Evolutionary conservation across 2,888 invertebrate genomes (phyloP), one percentile per base, ranked within the genome.

Genomic region (Orthosia gracilis): DNA sequence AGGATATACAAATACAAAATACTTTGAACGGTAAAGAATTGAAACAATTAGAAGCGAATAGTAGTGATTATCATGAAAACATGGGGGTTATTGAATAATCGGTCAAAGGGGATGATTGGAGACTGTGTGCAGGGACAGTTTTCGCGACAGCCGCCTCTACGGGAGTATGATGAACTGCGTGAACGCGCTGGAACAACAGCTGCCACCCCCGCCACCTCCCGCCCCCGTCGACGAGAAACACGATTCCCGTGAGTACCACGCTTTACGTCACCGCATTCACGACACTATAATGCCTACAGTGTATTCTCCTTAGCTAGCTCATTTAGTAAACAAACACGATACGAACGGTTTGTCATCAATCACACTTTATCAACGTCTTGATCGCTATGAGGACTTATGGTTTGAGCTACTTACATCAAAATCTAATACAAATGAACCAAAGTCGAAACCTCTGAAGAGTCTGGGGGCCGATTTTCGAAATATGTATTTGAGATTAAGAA

Each of bases 141-240:
- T 98, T 97, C 98, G 98, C 96, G 98, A 98, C 97, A 98, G 98
- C 97, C 98, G 98, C 95, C 97, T 98, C 95, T 98, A 98, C 96
- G 98, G 98, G 97, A 98, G 98, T 97, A 98, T 98, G 98, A 98
- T 98, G 97, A 98, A 98, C 98, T 98, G 98, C 97, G 98, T 98
- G 97, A 98, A 98, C 97, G 98, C 98, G 93, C 97, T 98, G 97
- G 98, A 98, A 97, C 98, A 98, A 94, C 98, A 98, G 97, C 97
- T 98, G 97, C 98, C 98, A 92, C 98, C 98, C 91, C 96, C 96
- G 66, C 96, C 96, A 82, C 96, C 96, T 62, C 96, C 96, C 40
- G 96, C 96, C 55, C 95, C 96, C 58, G 92, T 92, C 84, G 96
- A 96, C 84, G 96, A 96, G 86, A 96, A 96, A 88, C 96, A 96